Percentiles rank a stretch among this genome's conserved stretches.
These are phyloP conservation scores for Meandrina meandrites DNA, from an alignment of 92 coral and sea anemone species.

Conservation along the genomic window DNA sequence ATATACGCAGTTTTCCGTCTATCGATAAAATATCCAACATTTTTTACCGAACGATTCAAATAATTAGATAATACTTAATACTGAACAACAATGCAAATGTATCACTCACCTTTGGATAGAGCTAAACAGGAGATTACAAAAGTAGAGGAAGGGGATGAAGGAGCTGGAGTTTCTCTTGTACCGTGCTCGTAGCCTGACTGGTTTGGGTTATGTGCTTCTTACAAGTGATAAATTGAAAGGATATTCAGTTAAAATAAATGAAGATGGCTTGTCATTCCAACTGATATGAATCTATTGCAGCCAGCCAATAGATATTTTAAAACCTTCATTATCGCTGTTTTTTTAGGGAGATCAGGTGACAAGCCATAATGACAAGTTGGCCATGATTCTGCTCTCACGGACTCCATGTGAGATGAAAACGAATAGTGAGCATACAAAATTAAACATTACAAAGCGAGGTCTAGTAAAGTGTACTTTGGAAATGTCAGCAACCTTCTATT, in stretches of 20 bases:
- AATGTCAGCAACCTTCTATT: too few species aligned
- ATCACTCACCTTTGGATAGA: not conserved
- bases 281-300: too few species aligned
- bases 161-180: not conserved
- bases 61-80: not conserved
- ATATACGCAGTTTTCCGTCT: not conserved
- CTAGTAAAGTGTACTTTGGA: too few species aligned
- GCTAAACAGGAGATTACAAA: not conserved
- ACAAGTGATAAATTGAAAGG: not conserved
- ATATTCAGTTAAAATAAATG: too few species aligned
- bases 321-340: too few species aligned
- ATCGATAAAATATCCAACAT: not conserved
- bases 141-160: not conserved
- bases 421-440: not conserved
- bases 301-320: too few species aligned
- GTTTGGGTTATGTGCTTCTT: not conserved
- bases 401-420: not conserved
- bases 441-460: too few species aligned
- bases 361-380: not conserved
- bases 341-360: too few species aligned
- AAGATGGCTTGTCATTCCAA: too few species aligned
- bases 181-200: not conserved
- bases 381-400: not conserved
- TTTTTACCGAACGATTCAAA: not conserved
- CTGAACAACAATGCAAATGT: not conserved